Base-by-base conservation (phyloP, 2,797 vertebrate species). In the Falco novaeseelandiae region DNA sequence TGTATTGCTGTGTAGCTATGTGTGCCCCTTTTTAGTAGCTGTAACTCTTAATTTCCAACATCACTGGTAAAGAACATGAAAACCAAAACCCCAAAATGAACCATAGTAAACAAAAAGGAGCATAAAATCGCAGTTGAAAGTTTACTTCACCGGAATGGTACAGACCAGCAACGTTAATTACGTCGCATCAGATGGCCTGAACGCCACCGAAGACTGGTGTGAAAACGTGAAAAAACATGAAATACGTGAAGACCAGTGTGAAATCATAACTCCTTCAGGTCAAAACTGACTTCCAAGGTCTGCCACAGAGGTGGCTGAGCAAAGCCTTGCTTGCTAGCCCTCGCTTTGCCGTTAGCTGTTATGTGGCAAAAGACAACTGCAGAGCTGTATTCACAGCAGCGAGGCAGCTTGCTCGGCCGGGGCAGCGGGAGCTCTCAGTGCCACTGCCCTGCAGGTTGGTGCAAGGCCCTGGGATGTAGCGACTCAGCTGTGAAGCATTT, bases 21-120 rank as follows among this genome's bases (percentile, higher is more conserved):
- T 90, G 94, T 95, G 93, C 86, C 97, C 95, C 87, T 87, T 90
- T 95, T 94, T 91, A 69, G 96, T 87, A 93, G 89, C 61, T 83
- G 40, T 92, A 71, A 89, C 44, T 71, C 81, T 96, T 93, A 72
- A 77, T 95, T 89, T 94, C 93, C 73, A 77, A 36, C 83, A 66
- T 78, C 74, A 80, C 72, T 83, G 90, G 84, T 87, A 86, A 49
- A 62, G 30, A 85, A 96, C 83, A 51, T 9, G 34, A 91, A 94
- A 93, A 86, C 61, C 59, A 85, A 93, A 95, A 66, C 25, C 6
- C 4, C 13, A 30, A 70, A 82, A 63, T 40, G 66, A 78, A 66
- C 63, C 26, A 6, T 9, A 89, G 69, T 40, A 71, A 54, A 42
- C 55, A 27, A 72, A 85, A 96, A 87, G 88, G 46, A 90, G 54